Evolutionary conservation across 2,888 invertebrate genomes (phyloP), one percentile per base, ranked within the genome.

Genomic region (Cheilosia grossa): DNA sequence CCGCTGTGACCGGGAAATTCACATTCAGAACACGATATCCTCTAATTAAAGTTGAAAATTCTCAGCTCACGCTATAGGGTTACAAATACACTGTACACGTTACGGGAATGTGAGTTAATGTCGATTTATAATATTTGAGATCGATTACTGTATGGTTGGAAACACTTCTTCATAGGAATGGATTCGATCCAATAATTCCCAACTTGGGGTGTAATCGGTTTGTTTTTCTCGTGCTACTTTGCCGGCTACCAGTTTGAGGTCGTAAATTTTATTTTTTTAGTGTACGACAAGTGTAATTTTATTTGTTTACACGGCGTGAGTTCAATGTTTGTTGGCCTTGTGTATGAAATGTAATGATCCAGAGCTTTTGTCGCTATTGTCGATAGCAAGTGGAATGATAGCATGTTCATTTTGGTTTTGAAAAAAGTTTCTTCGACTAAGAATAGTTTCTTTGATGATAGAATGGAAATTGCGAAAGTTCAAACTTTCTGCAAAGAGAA

Each of bases 1-100:
- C 58, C 40, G 21, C 63, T 33, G 40, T 56, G 64, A 37, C 9
- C 24, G 63, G 56, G 56, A 13, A 49, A 61, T 47, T 19, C 17
- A 54, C 54, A 21, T 64, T 72, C 15, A 5, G 64, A 79, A 72
- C 51, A 64, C 64, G 79, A 64, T 79, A 72, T 2, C 30, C 49
- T 72, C 33, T 51, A 72, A 79, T 79, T 53, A 64, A 61, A 72
- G 64, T 59, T 67, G 42, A 17, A 40, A 56, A 44, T 63, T 58
- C 17, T 58, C 42, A 67, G 59, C 42, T 67, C 54, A 40, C 27
- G 53, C 53, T 54, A 67, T 21, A 37, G 37, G 13, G 13, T 30
- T 30, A 9, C 4, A 10, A n/a, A n/a, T 37, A 10, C 10, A 33
- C 33, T 10, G 0, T 10, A 33, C 10, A 51, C 40, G n/a, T 27